phyloP scores from a whole-genome alignment of 2,888 invertebrate genomes.

The Sceliomorpha sp. region DNA sequence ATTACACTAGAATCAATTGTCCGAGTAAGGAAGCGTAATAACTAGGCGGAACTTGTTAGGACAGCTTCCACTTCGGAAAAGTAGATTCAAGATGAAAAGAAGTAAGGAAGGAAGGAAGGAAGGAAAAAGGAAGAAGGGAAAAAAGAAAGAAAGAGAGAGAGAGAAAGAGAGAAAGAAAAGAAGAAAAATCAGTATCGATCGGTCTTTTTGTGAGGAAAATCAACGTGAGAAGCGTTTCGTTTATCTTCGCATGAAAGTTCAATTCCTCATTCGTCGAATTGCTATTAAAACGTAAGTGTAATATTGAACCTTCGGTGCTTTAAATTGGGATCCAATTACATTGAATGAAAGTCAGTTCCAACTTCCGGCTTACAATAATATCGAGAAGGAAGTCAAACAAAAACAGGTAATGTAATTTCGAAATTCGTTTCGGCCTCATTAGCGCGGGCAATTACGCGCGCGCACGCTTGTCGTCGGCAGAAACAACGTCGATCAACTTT shows the following conservation, averaged over 20 bases:
- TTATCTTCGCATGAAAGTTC: conserved; percentile 38
- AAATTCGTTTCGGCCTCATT: neutral
- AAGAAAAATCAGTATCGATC: conserved; percentile 33
- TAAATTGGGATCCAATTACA: conserved; percentile 42
- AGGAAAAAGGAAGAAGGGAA: too few species aligned
- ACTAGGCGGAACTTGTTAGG: too few species aligned
- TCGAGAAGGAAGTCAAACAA: conserved; percentile 15
- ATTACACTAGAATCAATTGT: too few species aligned
- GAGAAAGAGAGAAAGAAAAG: too few species aligned
- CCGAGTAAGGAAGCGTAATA: too few species aligned
- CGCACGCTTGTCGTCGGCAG: neutral
- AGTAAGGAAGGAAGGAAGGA: too few species aligned
- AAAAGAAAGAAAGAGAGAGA: too few species aligned
- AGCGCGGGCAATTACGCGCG: conserved; percentile 1
- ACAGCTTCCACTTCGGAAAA: too few species aligned
- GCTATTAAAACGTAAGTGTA: conserved; percentile 45
- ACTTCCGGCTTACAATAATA: conserved; percentile 40
- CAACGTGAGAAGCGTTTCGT: conserved; percentile 40
- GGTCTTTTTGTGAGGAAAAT: conserved; percentile 33
- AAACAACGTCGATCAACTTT: neutral
- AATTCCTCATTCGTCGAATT: conserved; percentile 32
- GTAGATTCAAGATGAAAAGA: too few species aligned
- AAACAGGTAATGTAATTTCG: conserved; percentile 4
- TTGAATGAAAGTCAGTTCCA: conserved; percentile 40
- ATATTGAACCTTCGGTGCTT: conserved; percentile 37